Base-by-base conservation (phyloP, 2,797 vertebrate genomes). In the Tauraco hartlaubi region DNA sequence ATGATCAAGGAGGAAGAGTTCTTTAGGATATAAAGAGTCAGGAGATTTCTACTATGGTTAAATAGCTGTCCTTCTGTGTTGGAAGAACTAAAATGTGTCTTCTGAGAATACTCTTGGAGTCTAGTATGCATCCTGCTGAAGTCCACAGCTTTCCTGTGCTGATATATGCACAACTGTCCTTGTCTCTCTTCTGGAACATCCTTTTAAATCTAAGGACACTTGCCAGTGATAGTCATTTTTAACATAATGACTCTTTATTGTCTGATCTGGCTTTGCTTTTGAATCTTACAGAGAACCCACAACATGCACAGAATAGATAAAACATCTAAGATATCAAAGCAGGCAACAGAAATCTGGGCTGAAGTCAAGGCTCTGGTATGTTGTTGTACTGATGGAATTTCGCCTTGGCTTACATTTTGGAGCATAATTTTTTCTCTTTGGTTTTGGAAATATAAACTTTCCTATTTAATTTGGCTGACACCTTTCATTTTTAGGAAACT, bases 401-500 rank as follows among this genome's bases (percentile, higher is more conserved):
- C 94, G 56, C 68, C 37, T 91, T 94, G 82, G 56, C 63, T 95
- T 89, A 67, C n/a, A 49, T 82, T 93, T 93, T 80, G 37, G 41
- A 87, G 63, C 29, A 75, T 77, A 82, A 43, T 82, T 91, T 77
- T 77, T 92, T 7, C 5, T 63, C 28, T 88, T 93, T 91, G 48
- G 69, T 92, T 93, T 92, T 61, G 35, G 79, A 95, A 94, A 84
- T 73, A 48, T 0, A 89, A 96, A 71, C n/a, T 76, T 91, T 84
- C 66, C 48, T 84, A 49, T 75, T 94, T 87, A 31, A 58, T 90
- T 91, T 96, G 79, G 62, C 79, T 69, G 68, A 73, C 28, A 33
- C 8, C 19, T 90, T 94, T 94, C 48, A 84, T 69, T 94, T 91
- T 81, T 56, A 94, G 62, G 59, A 95, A 91, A 81, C 46, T 73